phyloP scores from a whole-genome alignment of 2,113 vertebrate species.

The Progne subis region DNA sequence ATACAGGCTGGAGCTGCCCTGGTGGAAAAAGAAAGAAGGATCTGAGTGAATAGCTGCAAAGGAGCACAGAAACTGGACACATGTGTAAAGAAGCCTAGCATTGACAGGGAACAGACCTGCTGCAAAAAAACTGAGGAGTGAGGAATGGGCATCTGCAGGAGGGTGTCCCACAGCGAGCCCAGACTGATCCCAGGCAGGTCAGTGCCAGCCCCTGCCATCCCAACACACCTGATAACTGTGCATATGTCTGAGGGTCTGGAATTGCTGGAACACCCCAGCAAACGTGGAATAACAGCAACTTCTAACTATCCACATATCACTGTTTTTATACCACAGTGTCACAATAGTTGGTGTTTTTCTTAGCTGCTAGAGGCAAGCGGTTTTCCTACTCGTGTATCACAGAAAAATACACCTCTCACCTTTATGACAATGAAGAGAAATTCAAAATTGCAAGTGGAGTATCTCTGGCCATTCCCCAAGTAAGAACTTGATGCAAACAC shows the following conservation, averaged over 20 bases:
- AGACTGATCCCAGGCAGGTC: not conserved
- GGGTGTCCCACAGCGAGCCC: rapidly evolving
- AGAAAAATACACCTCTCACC: not conserved
- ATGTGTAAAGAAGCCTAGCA: not conserved
- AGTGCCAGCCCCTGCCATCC: not conserved
- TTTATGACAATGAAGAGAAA: not conserved
- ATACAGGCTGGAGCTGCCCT: not conserved
- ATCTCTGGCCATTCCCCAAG: not conserved
- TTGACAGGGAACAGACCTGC: not conserved
- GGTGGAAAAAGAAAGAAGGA: not conserved
- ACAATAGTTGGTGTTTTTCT: not conserved
- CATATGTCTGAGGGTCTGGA: rapidly evolving
- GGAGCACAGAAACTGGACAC: not conserved
- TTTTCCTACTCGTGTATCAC: not conserved
- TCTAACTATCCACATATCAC: not conserved
- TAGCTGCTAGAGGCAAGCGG: rapidly evolving
- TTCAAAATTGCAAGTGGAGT: not conserved
- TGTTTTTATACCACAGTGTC: not conserved
- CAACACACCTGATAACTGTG: not conserved
- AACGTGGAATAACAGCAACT: not conserved
- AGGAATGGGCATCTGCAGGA: not conserved
- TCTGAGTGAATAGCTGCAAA: not conserved
- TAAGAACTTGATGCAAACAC: not conserved
- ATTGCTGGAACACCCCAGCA: not conserved
- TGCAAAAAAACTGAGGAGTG: not conserved